A percentile compares a stretch with the other conserved stretches of the same genome.
These are phyloP conservation scores for Apogon hyalosoma DNA, from an alignment of 2,797 vertebrate species.

Conservation along the genomic window DNA sequence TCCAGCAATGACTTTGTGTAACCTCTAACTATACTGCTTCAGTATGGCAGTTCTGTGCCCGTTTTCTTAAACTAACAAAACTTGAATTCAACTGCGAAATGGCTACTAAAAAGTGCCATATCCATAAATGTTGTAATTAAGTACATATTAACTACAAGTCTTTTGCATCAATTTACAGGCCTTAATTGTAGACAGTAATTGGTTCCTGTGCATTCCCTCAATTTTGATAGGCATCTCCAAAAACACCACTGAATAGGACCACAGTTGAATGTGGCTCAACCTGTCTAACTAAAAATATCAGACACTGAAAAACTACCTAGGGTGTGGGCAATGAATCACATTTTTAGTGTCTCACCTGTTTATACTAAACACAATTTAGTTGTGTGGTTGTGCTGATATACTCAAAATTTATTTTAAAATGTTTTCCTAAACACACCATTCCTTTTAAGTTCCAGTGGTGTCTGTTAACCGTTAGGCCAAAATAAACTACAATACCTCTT, in stretches of 20 bases:
- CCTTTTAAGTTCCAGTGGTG: background rate
- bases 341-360: background rate
- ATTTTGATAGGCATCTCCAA: background rate
- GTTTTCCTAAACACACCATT: background rate
- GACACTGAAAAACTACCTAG: conserved; percentile 35
- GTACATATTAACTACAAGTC: too few relatives aligned
- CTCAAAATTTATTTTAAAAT: too few relatives aligned
- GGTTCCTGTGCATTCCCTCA: background rate
- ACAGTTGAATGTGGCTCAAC: conserved; percentile 58
- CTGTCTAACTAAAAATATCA: conserved; percentile 66
- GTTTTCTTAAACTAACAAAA: background rate
- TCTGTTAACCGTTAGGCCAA: background rate
- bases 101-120: background rate
- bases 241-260: conserved; percentile 16
- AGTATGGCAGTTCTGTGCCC: conserved; percentile 15
- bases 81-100: background rate
- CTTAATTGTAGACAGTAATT: background rate
- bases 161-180: background rate
- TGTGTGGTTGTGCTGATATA: background rate
- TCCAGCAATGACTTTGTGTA: conserved; percentile 48
- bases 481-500: conserved; percentile 89
- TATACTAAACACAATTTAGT: background rate
- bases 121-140: background rate
- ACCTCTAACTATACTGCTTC: conserved; percentile 9
- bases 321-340: conserved; percentile 14